Conservation (phyloP, 1,140 invertebrate genomes). For the Drosophila jambulina region DNA sequence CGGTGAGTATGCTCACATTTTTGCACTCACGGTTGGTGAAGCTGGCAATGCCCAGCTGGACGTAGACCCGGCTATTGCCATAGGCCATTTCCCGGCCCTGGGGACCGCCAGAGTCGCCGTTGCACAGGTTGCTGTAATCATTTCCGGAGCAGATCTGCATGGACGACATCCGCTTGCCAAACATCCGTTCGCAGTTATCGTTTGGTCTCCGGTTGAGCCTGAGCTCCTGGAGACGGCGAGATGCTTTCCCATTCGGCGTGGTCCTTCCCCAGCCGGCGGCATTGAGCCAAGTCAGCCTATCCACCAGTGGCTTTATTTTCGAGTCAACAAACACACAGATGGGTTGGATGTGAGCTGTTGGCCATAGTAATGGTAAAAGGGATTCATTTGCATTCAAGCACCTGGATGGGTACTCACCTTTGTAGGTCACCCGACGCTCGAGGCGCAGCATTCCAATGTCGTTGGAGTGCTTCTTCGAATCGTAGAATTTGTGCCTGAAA, state of each 20-base stretch:
- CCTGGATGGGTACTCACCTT: neutral
- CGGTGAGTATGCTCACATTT: constrained; percentile 1
- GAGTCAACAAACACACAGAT: constrained; percentile 14
- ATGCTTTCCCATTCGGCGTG: fast-evolving
- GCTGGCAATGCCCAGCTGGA: constrained; percentile 30
- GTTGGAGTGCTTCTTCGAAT: neutral
- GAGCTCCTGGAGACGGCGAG: neutral
- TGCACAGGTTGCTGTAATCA: neutral
- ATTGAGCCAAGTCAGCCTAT: neutral
- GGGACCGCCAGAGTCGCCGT: constrained; percentile 14
- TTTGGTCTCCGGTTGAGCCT: neutral
- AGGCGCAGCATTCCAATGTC: constrained; percentile 23
- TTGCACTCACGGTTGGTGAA: neutral
- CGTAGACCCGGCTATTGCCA: neutral
- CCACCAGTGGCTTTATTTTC: neutral
- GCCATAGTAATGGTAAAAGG: too few relatives aligned
- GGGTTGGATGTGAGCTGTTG: constrained; percentile 14
- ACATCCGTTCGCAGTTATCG: neutral
- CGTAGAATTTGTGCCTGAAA: neutral
- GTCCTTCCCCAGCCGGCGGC: constrained; percentile 6
- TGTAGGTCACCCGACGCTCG: constrained; percentile 1
- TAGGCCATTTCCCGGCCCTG: neutral
- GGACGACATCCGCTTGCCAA: neutral
- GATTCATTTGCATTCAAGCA: neutral
- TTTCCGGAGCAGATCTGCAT: constrained; percentile 12